A percentile compares a stretch with the other conserved stretches of the same genome.
Evolutionary conservation across 2,113 vertebrate species (phyloP).

Genomic region (Sander lucioperca): DNA sequence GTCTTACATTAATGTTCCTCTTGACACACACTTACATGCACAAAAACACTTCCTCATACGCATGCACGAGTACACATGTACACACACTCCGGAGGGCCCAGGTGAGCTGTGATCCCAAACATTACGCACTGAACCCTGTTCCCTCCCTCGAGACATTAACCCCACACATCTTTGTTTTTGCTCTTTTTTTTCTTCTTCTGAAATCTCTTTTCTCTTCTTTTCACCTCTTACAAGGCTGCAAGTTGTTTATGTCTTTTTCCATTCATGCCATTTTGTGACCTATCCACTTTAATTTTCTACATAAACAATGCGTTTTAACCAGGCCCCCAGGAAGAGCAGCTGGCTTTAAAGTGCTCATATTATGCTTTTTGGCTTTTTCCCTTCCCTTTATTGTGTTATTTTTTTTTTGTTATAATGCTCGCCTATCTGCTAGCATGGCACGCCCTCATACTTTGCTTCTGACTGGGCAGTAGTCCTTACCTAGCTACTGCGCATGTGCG

Average conservation of each 20-base stretch:
- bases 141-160: slow-evolving; percentile 42
- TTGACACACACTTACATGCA: slow-evolving; percentile 34
- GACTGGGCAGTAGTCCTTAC: no score
- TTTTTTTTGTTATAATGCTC: no score
- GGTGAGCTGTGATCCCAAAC: slow-evolving; percentile 57
- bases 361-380: no score
- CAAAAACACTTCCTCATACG: background rate
- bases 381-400: no score
- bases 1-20: slow-evolving; percentile 59
- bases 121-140: slow-evolving; percentile 48
- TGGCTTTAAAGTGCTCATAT: no score
- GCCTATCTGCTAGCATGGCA: no score
- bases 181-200: background rate
- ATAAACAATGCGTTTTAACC: slow-evolving; percentile 9
- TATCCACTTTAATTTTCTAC: background rate
- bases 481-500: no score
- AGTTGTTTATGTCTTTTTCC: slow-evolving; percentile 15
- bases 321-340: no score
- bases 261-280: slow-evolving; percentile 13
- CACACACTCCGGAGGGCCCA: slow-evolving; percentile 41
- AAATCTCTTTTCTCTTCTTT: no score
- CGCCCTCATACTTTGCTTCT: no score
- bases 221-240: background rate
- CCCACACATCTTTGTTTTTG: slow-evolving; percentile 48
- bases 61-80: slow-evolving; percentile 2